Evolutionary conservation across 2,797 vertebrate genomes (phyloP).

Genomic region (Sebastolobus alascanus): DNA sequence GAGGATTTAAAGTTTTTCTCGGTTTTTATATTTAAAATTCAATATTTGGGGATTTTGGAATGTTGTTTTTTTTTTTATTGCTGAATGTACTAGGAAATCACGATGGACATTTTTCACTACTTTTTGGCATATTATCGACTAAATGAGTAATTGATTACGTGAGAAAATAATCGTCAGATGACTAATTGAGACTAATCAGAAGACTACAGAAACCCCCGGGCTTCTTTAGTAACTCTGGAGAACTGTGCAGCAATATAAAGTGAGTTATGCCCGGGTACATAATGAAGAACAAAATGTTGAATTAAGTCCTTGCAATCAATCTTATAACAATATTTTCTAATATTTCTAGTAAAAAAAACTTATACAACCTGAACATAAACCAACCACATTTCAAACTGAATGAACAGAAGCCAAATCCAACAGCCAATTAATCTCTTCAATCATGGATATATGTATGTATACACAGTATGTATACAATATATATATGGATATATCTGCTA

Average conservation of each 20-base stretch:
- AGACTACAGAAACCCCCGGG: background rate
- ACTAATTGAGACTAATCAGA: too few species aligned
- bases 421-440: conserved; percentile 17
- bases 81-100: too few species aligned
- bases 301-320: background rate
- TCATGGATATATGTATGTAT: background rate
- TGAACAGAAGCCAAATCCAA: conserved; percentile 4
- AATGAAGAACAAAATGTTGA: background rate
- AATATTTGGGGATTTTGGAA: too few species aligned
- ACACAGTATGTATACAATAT: too few species aligned
- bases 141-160: background rate
- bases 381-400: conserved; percentile 4
- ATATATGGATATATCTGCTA: background rate
- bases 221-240: background rate
- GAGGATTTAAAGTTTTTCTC: too few species aligned
- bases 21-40: too few species aligned
- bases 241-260: background rate
- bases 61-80: too few species aligned
- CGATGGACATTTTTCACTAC: background rate
- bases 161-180: background rate
- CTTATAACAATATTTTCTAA: background rate
- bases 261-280: background rate
- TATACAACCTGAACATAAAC: background rate
- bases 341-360: background rate
- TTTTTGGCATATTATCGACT: background rate